These are phyloP conservation scores for Melanotaenia boesemani DNA, from an alignment of 2,797 vertebrate species.

Conservation along the genomic window DNA sequence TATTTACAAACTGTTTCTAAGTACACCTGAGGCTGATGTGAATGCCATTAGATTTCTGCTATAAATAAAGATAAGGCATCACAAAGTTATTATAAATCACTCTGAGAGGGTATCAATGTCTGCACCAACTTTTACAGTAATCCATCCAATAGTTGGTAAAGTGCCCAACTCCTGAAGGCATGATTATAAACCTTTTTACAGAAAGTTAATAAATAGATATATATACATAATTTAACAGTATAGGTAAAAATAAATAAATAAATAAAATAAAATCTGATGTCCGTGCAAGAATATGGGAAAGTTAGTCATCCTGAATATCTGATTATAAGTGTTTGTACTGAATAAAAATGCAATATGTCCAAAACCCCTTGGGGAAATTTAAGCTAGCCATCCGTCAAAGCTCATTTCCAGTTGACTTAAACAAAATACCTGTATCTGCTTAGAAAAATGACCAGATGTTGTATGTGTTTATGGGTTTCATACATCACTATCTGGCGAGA, in stretches of 20 bases:
- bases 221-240: background rate
- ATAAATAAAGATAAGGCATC: slow-evolving; percentile 21
- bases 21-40: background rate
- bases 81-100: slow-evolving; percentile 4
- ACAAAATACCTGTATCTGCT: background rate
- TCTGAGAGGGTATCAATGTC: background rate
- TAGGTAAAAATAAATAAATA: background rate
- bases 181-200: background rate
- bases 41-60: background rate
- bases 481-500: background rate
- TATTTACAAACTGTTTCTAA: background rate
- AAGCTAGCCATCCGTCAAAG: background rate
- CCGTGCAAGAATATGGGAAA: background rate
- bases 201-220: background rate
- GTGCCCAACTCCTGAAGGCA: background rate
- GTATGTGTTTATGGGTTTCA: background rate
- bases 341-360: background rate
- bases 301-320: background rate
- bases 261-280: background rate
- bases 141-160: background rate
- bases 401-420: background rate
- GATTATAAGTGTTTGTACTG: background rate
- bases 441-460: background rate
- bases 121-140: background rate
- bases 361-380: background rate